Evolutionary conservation across 2,888 invertebrate genomes (phyloP).

Genomic region (Cerceris rybyensis): DNA sequence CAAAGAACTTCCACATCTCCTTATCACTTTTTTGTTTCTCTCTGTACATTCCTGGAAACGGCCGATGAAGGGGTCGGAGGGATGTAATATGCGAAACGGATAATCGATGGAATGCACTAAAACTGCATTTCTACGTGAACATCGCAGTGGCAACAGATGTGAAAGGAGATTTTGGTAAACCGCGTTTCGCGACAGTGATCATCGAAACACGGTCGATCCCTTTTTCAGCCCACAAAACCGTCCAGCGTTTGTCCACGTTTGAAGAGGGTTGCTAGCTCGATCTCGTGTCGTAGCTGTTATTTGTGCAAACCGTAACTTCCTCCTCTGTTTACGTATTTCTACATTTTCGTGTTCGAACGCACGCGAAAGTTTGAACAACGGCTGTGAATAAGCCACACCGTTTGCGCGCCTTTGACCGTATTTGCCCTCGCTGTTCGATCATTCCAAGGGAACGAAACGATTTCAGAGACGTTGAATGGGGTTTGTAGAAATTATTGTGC

Average conservation of each 20-base stretch:
- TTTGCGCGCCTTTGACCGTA: not conserved
- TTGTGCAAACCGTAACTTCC: not conserved
- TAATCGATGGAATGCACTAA: constrained; percentile 53
- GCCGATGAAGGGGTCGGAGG: constrained; percentile 24
- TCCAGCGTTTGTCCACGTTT: not conserved
- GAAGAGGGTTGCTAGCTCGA: not conserved
- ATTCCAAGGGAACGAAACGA: no score
- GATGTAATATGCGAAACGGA: constrained; percentile 45
- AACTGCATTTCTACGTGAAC: constrained; percentile 38
- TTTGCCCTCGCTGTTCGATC: not conserved
- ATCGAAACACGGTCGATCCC: constrained; percentile 29
- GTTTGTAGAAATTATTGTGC: no score
- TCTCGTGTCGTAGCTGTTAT: constrained; percentile 2
- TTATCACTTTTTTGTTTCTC: not conserved
- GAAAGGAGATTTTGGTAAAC: not conserved
- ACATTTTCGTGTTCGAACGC: not conserved
- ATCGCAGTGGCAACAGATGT: constrained; percentile 19
- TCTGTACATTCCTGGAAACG: constrained; percentile 14
- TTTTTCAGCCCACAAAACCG: not conserved
- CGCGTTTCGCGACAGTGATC: constrained; percentile 19
- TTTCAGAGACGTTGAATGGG: no score
- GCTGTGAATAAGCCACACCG: constrained; percentile 2
- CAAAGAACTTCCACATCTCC: not conserved
- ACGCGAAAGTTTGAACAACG: not conserved
- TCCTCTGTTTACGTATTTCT: constrained; percentile 5